Percentiles rank a stretch among this genome's conserved stretches.
phyloP scores from a whole-genome alignment of 2,797 vertebrate genomes.

The Lacerta agilis region DNA sequence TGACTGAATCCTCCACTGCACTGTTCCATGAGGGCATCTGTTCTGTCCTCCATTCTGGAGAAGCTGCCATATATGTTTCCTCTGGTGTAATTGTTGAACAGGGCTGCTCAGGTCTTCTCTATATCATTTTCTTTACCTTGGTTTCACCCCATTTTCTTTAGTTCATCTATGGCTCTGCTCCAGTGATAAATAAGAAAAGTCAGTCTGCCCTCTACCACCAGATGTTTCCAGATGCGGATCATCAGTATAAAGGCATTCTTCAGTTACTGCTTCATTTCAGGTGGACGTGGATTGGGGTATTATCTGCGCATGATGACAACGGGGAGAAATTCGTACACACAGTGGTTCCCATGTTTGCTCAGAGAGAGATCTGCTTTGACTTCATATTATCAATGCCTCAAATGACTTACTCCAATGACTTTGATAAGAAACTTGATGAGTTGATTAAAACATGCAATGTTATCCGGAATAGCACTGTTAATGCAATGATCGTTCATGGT shows the following conservation, averaged over 20 bases:
- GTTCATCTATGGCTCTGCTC: slow-evolving; percentile 1
- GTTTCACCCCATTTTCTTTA: background rate
- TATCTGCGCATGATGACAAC: background rate
- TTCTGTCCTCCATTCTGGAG: too few species aligned
- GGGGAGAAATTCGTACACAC: background rate
- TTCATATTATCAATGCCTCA: background rate
- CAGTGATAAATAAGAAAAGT: background rate
- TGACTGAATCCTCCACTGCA: background rate
- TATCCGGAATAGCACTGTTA: background rate
- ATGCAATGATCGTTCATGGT: background rate
- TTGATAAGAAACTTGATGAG: background rate
- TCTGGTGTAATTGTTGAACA: too few species aligned
- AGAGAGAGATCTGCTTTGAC: background rate
- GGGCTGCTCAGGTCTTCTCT: background rate
- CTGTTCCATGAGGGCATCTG: too few species aligned
- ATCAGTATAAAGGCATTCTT: background rate
- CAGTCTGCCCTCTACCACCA: background rate
- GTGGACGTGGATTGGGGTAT: slow-evolving; percentile 1
- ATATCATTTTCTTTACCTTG: background rate
- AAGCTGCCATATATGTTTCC: background rate
- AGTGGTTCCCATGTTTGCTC: background rate
- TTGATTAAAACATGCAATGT: accelerated
- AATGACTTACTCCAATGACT: background rate
- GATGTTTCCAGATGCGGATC: background rate
- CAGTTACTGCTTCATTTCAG: background rate